Evolutionary conservation across 2,797 vertebrate species (phyloP).

Genomic region (Mus spretus): DNA sequence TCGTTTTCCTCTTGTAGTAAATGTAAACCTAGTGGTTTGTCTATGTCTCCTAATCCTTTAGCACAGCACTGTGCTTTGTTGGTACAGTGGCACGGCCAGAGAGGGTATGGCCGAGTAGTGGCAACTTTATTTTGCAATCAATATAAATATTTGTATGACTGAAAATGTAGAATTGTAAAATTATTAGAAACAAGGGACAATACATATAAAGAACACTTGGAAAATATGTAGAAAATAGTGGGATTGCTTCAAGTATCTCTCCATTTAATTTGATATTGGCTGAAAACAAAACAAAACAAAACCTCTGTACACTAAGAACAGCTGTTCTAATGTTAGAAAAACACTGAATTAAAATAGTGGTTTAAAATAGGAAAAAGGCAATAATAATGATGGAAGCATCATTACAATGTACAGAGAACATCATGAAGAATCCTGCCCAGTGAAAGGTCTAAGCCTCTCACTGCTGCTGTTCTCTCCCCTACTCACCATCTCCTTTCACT

Average conservation of each 20-base stretch:
- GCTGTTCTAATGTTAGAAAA: constrained; percentile 42
- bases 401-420: constrained; percentile 15
- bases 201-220: constrained; percentile 25
- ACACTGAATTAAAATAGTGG: constrained; percentile 16
- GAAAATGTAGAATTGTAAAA: constrained; percentile 31
- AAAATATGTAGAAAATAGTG: constrained; percentile 41
- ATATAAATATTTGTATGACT: background rate
- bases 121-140: constrained; percentile 26
- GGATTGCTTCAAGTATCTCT: background rate
- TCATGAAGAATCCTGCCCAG: constrained; percentile 27
- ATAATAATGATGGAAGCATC: constrained; percentile 10
- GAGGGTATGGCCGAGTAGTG: background rate
- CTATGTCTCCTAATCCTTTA: constrained; percentile 21
- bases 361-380: constrained; percentile 27
- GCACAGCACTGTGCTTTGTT: constrained; percentile 32
- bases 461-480: constrained; percentile 53
- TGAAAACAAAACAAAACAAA: background rate
- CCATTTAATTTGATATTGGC: background rate
- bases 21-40: constrained; percentile 7
- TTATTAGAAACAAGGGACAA: constrained; percentile 48
- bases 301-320: background rate
- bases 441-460: constrained; percentile 39
- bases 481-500: constrained; percentile 41
- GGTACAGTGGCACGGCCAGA: background rate
- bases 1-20: constrained; percentile 24